Conservation (phyloP, 2,113 vertebrate species). For the Bothrops jararaca region DNA sequence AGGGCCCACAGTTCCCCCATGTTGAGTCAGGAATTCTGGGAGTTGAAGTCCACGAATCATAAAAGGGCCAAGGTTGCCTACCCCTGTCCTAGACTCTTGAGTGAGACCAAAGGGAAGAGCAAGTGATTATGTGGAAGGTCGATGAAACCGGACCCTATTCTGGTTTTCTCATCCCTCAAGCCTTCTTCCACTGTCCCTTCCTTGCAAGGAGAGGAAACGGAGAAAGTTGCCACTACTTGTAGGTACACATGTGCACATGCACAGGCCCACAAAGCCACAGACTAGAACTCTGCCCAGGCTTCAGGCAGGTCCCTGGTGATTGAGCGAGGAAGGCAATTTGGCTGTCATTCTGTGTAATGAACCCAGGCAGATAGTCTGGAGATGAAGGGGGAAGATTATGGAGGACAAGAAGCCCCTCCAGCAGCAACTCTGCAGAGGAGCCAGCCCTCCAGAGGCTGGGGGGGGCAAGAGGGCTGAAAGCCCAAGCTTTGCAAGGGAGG, state of each 20-base stretch:
- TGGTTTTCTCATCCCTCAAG: neutral
- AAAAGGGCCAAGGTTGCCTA: no score
- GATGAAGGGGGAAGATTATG: slow-evolving; percentile 17
- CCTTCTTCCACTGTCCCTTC: neutral
- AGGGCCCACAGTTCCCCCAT: no score
- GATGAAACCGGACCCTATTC: neutral
- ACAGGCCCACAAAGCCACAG: neutral
- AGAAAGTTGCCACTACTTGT: neutral
- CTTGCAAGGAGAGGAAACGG: neutral
- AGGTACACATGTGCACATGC: neutral
- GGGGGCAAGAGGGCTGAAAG: no score
- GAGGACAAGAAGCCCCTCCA: neutral
- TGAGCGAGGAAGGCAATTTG: slow-evolving; percentile 22
- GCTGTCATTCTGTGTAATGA: slow-evolving; percentile 19
- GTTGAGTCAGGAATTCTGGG: no score
- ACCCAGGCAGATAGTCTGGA: slow-evolving; percentile 14
- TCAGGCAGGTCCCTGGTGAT: slow-evolving; percentile 4
- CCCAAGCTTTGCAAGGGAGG: no score
- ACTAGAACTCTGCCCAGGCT: neutral
- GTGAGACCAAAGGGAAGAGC: neutral
- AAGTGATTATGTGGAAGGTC: neutral
- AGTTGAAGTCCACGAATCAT: no score
- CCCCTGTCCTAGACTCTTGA: neutral
- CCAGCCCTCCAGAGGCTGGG: neutral
- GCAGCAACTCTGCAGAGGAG: neutral